Base-by-base conservation (phyloP, 2,797 vertebrate species). In the Rhadinocentrus ornatus region DNA sequence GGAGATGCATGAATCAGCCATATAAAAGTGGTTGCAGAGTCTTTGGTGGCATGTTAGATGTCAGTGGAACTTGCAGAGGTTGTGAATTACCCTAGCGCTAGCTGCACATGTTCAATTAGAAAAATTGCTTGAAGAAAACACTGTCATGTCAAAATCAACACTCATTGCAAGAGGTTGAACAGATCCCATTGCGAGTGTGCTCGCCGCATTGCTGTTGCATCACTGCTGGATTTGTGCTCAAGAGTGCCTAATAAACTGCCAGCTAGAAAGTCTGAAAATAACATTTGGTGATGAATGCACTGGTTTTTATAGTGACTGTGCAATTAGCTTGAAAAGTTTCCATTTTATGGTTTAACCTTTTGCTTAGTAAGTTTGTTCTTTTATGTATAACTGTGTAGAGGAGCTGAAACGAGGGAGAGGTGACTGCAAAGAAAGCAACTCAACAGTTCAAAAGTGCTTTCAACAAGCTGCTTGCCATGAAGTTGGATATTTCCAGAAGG, bases 131-230 rank as follows among this genome's bases (percentile, higher is more conserved):
- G 6, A 15, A 75, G 73, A 24, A 37, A 29, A 34, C 13, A 27
- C 60, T 53, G 52, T 68, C 78, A 65, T 79, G 85, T 89, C 76
- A 75, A 82, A 82, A 76, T 57, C 78, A 69, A 83, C 41, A 22
- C 64, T 75, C 73, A n/a, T 65, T 37, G 67, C 71, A 78, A 50
- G 70, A 86, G 81, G 79, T 81, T 71, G 73, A 84, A 66, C 31
- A 41, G 59, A 82, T 70, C 37, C 65, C 75, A 65, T 41, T 5
- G 22, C 27, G 16, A 64, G 59, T 10, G 26, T 20, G 52, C 22
- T 32, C 31, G 65, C 63, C 72, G 61, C 69, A 62, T 62, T 54
- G 56, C 73, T 71, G 78, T 84, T 77, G 69, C 53, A 67, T 72
- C 75, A 18, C 50, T 0, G 16, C 67, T 20, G 62, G 62, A 71